Evolutionary conservation across 2,797 vertebrate species (phyloP).

Genomic region (Fringilla coelebs): DNA sequence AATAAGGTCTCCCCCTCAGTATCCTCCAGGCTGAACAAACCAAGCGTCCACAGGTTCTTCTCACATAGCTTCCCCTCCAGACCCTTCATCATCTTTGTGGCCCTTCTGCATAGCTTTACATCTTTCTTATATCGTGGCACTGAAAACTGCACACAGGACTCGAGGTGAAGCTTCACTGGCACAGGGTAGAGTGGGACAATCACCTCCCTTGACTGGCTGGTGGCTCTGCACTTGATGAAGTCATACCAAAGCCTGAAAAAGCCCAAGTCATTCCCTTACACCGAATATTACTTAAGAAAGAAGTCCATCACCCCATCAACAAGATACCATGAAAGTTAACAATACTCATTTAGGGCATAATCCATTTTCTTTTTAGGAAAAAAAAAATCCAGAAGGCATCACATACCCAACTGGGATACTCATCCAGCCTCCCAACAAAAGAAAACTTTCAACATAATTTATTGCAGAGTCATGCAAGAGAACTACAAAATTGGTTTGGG

Average conservation of each 20-base stretch:
- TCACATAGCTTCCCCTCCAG: neutral
- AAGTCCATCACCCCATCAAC: rapidly evolving
- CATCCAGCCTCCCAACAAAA: neutral
- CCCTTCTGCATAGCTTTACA: neutral
- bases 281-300: neutral
- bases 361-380: neutral
- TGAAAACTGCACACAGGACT: neutral
- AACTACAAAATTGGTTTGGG: neutral
- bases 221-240: neutral
- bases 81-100: neutral
- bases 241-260: neutral
- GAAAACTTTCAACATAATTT: neutral
- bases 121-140: neutral
- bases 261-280: neutral
- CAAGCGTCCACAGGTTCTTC: neutral
- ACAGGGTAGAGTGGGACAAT: neutral
- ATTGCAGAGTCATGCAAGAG: neutral
- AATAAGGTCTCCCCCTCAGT: neutral
- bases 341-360: neutral
- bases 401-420: neutral
- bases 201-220: no score
- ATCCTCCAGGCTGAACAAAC: neutral
- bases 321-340: neutral
- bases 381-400: neutral
- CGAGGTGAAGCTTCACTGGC: neutral